A percentile compares a stretch with the other conserved stretches of the same genome.
These are phyloP conservation scores for Hyla sarda DNA, from an alignment of 2,113 vertebrate species.

Conservation along the genomic window DNA sequence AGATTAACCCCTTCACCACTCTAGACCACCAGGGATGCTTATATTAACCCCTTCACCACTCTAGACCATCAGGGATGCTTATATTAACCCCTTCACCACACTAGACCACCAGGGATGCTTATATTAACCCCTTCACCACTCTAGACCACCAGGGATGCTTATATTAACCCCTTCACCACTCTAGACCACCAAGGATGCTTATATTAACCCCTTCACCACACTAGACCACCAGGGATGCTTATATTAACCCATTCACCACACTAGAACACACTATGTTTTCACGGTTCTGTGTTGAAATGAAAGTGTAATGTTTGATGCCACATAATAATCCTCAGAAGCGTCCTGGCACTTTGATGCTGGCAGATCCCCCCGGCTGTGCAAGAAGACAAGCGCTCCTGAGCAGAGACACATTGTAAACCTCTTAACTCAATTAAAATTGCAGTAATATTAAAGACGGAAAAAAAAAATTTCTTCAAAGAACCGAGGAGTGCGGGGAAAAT, in stretches of 20 bases:
- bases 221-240: background rate
- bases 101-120: too few relatives aligned
- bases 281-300: too few relatives aligned
- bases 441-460: background rate
- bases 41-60: too few relatives aligned
- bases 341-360: background rate
- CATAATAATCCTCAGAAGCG: background rate
- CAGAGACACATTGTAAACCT: background rate
- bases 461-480: conserved; percentile 13
- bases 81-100: too few relatives aligned
- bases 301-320: background rate
- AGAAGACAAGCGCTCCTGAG: background rate
- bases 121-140: too few relatives aligned
- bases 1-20: too few relatives aligned
- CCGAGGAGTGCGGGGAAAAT: background rate
- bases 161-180: too few relatives aligned
- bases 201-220: background rate
- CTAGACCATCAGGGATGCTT: too few relatives aligned
- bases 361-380: background rate
- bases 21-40: too few relatives aligned
- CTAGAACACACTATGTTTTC: background rate
- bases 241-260: background rate
- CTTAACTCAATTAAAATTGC: conserved; percentile 15
- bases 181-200: too few relatives aligned
- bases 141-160: too few relatives aligned